A percentile compares a stretch with the other conserved stretches of the same genome.
phyloP scores from a whole-genome alignment of 2,888 invertebrate genomes.

The Macrophya alboannulata region DNA sequence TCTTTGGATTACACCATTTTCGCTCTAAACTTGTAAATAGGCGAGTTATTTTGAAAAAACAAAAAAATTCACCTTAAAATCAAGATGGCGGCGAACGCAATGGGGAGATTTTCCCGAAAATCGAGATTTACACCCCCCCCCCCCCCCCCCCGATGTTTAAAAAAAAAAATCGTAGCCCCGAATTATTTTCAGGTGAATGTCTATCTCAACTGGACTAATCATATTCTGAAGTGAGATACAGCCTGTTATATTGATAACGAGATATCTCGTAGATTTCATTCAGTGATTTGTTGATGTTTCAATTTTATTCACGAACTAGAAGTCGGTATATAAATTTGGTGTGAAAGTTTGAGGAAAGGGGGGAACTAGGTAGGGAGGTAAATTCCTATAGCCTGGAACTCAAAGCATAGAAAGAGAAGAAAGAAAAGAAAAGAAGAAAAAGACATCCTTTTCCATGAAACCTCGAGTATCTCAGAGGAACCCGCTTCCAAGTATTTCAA shows the following conservation, averaged over 20 bases:
- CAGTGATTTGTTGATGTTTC: background rate
- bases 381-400: background rate
- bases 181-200: too few relatives aligned
- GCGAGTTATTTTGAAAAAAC: too few relatives aligned
- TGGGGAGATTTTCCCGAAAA: too few relatives aligned
- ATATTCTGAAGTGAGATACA: background rate
- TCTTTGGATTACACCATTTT: too few relatives aligned
- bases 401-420: background rate
- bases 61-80: too few relatives aligned
- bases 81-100: too few relatives aligned
- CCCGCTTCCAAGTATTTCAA: background rate
- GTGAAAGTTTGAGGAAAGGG: background rate
- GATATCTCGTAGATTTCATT: background rate
- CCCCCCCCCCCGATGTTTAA: too few relatives aligned
- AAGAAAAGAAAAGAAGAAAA: background rate
- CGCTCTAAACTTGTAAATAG: too few relatives aligned
- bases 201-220: too few relatives aligned
- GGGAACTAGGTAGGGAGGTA: background rate
- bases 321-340: background rate
- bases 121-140: too few relatives aligned
- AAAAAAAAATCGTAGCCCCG: too few relatives aligned
- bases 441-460: slow-evolving; percentile 19
- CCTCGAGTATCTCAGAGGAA: background rate
- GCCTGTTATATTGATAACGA: background rate
- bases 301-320: background rate